phyloP scores from a whole-genome alignment of 1,140 invertebrate genomes.

The Leptopilina boulardi region DNA sequence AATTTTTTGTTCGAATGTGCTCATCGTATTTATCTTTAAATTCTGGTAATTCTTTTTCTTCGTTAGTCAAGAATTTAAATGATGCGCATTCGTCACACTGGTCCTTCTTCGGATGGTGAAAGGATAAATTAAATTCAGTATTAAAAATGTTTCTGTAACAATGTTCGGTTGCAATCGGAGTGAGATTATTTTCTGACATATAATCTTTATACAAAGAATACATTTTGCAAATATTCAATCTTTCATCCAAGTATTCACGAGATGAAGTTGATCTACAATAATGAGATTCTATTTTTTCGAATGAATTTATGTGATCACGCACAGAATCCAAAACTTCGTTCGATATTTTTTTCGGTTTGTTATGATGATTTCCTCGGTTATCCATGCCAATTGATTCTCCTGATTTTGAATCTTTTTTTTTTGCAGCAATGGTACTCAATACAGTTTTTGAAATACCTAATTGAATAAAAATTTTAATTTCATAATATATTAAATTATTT shows the following conservation, averaged over 20 bases:
- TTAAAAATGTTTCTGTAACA: not conserved
- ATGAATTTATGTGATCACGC: not conserved
- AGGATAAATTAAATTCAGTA: not conserved
- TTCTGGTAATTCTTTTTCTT: not conserved
- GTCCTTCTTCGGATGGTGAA: not conserved
- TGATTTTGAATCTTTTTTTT: too few species aligned
- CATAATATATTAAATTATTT: too few species aligned
- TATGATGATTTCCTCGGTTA: too few species aligned
- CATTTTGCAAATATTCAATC: not conserved
- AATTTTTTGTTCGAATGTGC: not conserved
- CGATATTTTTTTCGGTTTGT: too few species aligned
- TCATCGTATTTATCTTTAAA: not conserved
- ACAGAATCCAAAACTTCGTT: too few species aligned
- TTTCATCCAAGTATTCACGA: not conserved
- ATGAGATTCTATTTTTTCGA: not conserved
- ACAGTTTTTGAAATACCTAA: too few species aligned
- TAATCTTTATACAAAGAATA: not conserved
- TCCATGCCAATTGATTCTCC: too few species aligned
- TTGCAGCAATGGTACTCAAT: too few species aligned
- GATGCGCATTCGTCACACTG: not conserved
- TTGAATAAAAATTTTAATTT: too few species aligned
- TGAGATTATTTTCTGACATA: not conserved
- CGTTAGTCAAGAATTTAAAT: not conserved
- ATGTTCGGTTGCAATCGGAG: not conserved
- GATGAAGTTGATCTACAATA: not conserved